Evolutionary conservation across 2,797 vertebrate species (phyloP).

Genomic region (Rachycentron canadum): DNA sequence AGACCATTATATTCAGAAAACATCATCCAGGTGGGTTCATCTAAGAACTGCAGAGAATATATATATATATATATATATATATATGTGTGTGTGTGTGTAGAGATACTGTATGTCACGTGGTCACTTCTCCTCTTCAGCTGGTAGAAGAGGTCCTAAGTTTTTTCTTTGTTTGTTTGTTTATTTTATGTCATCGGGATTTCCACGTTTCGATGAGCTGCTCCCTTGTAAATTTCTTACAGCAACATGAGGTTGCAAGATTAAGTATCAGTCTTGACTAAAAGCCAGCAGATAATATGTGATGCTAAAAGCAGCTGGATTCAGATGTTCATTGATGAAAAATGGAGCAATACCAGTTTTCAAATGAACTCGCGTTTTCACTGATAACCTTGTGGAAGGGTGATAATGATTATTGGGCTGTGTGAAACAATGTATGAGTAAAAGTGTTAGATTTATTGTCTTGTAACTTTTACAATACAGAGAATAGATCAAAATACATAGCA

Average conservation of each 20-base stretch:
- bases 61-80: too few relatives aligned
- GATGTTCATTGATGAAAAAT: background rate
- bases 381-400: background rate
- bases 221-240: background rate
- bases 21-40: conserved; percentile 27
- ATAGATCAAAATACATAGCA: too few relatives aligned
- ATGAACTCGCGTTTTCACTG: background rate
- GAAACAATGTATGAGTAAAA: background rate
- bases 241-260: background rate
- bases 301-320: background rate
- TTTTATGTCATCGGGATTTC: background rate
- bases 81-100: too few relatives aligned
- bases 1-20: rapidly evolving
- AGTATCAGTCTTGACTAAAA: background rate
- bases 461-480: background rate
- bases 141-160: background rate
- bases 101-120: background rate
- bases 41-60: background rate
- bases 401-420: background rate
- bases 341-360: background rate
- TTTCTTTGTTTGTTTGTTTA: too few relatives aligned
- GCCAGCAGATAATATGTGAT: background rate
- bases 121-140: background rate
- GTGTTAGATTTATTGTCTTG: too few relatives aligned
- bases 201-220: background rate